Conservation (phyloP, 2,113 vertebrate species). For the Bambusicola thoracicus region DNA sequence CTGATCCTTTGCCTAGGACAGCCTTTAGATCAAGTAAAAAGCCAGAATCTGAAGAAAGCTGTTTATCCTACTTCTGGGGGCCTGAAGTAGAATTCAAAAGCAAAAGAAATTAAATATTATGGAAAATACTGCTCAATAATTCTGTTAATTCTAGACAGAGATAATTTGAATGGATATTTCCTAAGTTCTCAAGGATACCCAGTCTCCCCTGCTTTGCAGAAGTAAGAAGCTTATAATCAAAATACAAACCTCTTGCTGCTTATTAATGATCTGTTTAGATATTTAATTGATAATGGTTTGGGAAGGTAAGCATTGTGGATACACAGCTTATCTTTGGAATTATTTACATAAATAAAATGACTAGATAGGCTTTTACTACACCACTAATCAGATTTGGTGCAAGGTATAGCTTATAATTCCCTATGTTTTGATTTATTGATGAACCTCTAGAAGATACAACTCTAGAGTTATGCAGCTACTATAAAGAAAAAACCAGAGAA, state of each 20-base stretch:
- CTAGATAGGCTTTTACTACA: neutral
- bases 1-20: neutral
- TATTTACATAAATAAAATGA: neutral
- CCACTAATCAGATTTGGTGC: fast-evolving
- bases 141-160: neutral
- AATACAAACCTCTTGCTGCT: neutral
- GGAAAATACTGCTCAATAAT: neutral
- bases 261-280: neutral
- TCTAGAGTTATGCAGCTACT: neutral
- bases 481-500: neutral
- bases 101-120: neutral
- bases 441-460: neutral
- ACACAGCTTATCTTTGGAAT: neutral
- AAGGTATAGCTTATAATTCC: neutral
- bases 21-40: neutral
- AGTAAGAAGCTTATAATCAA: neutral
- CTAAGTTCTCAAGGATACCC: neutral
- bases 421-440: neutral
- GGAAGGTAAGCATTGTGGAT: neutral
- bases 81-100: neutral
- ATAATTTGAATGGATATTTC: neutral
- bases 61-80: neutral
- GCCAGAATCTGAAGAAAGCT: neutral
- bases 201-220: neutral
- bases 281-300: neutral